phyloP scores from a whole-genome alignment of 2,888 invertebrate species.

The Megalurothrips usitatus region DNA sequence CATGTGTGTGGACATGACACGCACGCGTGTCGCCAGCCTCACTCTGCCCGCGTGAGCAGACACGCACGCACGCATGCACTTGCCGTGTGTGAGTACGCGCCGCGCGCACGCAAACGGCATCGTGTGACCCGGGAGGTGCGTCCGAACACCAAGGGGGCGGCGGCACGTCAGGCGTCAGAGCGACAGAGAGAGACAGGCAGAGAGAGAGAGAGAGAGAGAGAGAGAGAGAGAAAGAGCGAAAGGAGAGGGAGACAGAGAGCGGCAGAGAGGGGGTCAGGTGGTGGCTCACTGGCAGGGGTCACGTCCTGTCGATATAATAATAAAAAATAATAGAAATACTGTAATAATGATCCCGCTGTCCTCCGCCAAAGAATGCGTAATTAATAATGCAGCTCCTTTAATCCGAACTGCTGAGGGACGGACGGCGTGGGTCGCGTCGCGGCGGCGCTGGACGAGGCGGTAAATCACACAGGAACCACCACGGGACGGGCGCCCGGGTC shows the following conservation, averaged over 20 bases:
- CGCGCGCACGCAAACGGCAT: neutral
- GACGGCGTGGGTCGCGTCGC: neutral
- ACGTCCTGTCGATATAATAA: neutral
- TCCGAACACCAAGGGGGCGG: neutral
- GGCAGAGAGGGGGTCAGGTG: no score
- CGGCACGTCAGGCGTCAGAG: neutral
- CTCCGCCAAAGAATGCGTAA: no score
- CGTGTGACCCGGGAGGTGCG: no score
- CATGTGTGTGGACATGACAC: neutral
- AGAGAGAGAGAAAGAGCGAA: neutral
- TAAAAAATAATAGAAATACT: no score
- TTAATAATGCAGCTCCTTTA: conserved; percentile 1
- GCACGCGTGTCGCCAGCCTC: neutral
- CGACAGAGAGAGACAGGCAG: no score
- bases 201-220: neutral
- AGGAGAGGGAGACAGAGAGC: neutral
- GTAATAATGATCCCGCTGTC: no score
- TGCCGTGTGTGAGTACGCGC: neutral
- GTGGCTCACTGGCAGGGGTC: neutral
- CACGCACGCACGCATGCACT: neutral
- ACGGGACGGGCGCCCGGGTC: no score
- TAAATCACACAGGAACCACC: neutral
- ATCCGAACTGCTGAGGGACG: neutral
- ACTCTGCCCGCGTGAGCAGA: neutral
- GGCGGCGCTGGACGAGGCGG: neutral